Evolutionary conservation across 2,113 vertebrate genomes (phyloP).

Genomic region (Ictalurus punctatus): DNA sequence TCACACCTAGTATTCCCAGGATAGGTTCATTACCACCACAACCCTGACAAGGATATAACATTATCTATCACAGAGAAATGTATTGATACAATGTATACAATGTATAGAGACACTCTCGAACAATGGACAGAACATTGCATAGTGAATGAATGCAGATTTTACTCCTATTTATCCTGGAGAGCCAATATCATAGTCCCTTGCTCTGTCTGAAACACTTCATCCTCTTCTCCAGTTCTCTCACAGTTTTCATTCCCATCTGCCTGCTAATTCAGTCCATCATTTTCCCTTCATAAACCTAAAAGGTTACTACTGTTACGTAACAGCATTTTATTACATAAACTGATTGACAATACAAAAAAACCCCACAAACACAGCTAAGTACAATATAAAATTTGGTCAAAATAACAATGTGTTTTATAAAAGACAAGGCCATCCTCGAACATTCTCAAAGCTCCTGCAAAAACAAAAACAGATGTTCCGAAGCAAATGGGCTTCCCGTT

Average conservation of each 20-base stretch:
- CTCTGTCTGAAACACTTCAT: neutral
- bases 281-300: neutral
- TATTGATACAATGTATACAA: neutral
- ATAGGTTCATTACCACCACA: neutral
- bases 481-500: constrained; percentile 41
- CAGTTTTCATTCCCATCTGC: constrained; percentile 18
- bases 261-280: constrained; percentile 18
- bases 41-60: neutral
- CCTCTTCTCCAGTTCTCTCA: neutral
- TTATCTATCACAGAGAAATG: neutral
- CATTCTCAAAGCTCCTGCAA: constrained; percentile 11
- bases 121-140: neutral
- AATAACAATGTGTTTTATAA: neutral
- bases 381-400: neutral
- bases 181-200: neutral
- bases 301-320: neutral
- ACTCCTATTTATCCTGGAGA: neutral
- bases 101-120: neutral
- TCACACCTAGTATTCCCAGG: neutral
- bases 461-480: constrained; percentile 58
- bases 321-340: neutral
- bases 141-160: neutral
- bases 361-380: neutral
- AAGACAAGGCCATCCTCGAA: neutral
- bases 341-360: neutral